These are phyloP conservation scores for Brachymystax lenok DNA, from an alignment of 2,797 vertebrate species.

Conservation along the genomic window DNA sequence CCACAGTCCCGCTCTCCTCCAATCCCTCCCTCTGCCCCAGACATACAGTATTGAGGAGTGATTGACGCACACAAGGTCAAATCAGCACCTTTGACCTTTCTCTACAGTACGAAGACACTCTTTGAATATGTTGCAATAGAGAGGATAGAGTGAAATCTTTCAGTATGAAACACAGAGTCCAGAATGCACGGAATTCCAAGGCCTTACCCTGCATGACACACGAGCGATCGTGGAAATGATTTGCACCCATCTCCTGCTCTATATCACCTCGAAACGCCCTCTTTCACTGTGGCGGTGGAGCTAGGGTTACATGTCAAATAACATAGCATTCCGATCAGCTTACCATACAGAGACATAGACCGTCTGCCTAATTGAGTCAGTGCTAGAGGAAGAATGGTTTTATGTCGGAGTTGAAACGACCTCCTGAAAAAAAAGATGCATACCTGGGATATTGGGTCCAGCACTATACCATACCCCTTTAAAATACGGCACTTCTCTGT, in stretches of 20 bases:
- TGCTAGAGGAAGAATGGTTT: conserved; percentile 69
- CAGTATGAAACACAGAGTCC: conserved; percentile 30
- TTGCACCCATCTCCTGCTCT: conserved; percentile 55
- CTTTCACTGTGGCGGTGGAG: conserved; percentile 49
- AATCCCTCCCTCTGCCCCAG: conserved; percentile 30
- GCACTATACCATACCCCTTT: background rate
- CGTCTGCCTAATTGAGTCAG: conserved; percentile 76
- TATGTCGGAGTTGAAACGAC: conserved; percentile 19
- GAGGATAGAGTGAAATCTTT: conserved; percentile 26
- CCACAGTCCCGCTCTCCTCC: conserved; percentile 20
- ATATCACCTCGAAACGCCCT: conserved; percentile 57
- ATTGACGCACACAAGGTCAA: conserved; percentile 45
- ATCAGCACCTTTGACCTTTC: conserved; percentile 45
- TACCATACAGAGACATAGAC: conserved; percentile 84
- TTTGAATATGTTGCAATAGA: conserved; percentile 2
- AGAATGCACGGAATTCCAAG: conserved; percentile 58
- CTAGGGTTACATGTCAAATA: conserved; percentile 79
- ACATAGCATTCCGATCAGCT: conserved; percentile 69
- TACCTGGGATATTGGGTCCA: conserved; percentile 33
- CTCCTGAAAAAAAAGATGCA: conserved; percentile 33
- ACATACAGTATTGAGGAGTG: conserved; percentile 20
- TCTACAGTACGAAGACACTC: conserved; percentile 8
- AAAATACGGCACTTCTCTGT: background rate
- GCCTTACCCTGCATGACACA: conserved; percentile 30
- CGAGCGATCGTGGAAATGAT: conserved; percentile 49